These are phyloP conservation scores for Cerastoderma edule DNA, from an alignment of 2,888 invertebrate genomes.

Conservation along the genomic window DNA sequence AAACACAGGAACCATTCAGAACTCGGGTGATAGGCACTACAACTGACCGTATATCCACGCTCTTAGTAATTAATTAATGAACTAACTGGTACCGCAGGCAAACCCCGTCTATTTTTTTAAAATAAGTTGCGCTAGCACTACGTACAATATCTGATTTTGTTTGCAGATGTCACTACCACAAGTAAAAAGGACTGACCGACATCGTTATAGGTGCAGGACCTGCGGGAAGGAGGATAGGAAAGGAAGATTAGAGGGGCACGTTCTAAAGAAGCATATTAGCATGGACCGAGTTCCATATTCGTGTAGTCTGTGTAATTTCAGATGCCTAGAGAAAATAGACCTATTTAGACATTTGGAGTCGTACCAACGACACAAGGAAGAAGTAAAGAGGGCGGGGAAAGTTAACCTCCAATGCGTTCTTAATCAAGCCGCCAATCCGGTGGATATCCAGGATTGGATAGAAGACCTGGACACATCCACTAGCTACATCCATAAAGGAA, in stretches of 20 bases:
- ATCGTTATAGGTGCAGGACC: no score
- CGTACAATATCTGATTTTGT: neutral
- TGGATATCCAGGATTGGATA: neutral
- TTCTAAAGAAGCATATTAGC: neutral
- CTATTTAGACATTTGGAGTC: neutral
- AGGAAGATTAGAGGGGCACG: neutral
- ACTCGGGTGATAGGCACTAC: no score
- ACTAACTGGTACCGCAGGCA: neutral
- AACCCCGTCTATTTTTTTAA: neutral
- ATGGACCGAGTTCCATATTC: neutral
- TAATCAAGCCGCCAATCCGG: neutral
- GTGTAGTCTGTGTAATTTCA: constrained; percentile 1
- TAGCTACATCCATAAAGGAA: neutral
- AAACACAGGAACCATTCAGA: no score
- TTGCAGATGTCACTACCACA: no score
- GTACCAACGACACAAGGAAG: neutral
- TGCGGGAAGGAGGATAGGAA: neutral
- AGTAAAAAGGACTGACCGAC: neutral
- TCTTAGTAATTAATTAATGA: neutral
- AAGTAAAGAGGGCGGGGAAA: neutral
- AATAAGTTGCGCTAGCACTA: neutral
- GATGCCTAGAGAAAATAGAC: neutral
- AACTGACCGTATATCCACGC: neutral
- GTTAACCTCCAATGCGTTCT: neutral
- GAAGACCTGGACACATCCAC: neutral